Base-by-base conservation (phyloP, 2,113 vertebrate species). In the Erythrolamprus reginae region DNA sequence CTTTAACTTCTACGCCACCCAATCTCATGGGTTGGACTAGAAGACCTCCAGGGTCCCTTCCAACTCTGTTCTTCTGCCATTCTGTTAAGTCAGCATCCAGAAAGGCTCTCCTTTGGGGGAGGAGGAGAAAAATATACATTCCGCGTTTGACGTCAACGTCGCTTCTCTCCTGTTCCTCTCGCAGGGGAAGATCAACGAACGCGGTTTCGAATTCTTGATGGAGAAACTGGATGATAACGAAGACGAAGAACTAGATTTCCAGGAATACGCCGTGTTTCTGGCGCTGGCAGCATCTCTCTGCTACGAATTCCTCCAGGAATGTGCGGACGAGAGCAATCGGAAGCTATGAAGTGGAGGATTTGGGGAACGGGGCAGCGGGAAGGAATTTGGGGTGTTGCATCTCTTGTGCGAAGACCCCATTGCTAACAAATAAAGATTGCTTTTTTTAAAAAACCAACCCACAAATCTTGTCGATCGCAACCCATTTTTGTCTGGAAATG, bases 161-260 rank as follows among this genome's bases (percentile, higher is more conserved):
- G 17, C 33, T 77, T 38, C 65, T 5, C 26, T n/a, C 10, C 58
- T 38, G 7, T 77, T 3, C 65, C 3, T 1, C 26, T 77, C 91
- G 24, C 87, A 95, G 95, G 90, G 91, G 4, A 89, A 91, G 82
- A 89, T 91, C 9, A 83, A 94, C 5, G 94, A 94, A n/a, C 90
- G 91, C 4, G 91, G 91, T 0, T 84, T 93, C 50, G 91, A 93
- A 92, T 87, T 89, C 52, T 17, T 92, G 91, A 94, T 93, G 92
- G 17, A 88, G 0, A 17, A 84, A 21, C 86, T 95, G 0, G 92
- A 95, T 15, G 55, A 90, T 33, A 91, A 95, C 84, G 86, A 87
- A 0, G 94, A 94, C 48, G 92, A 93, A 89, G 51, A 94, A 42
- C 65, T 94, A 82, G 93, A 94, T 56, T 94, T 95, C 92, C 90